Evolutionary conservation across 2,113 vertebrate genomes (phyloP).

Genomic region (Ailuropoda melanoleuca): DNA sequence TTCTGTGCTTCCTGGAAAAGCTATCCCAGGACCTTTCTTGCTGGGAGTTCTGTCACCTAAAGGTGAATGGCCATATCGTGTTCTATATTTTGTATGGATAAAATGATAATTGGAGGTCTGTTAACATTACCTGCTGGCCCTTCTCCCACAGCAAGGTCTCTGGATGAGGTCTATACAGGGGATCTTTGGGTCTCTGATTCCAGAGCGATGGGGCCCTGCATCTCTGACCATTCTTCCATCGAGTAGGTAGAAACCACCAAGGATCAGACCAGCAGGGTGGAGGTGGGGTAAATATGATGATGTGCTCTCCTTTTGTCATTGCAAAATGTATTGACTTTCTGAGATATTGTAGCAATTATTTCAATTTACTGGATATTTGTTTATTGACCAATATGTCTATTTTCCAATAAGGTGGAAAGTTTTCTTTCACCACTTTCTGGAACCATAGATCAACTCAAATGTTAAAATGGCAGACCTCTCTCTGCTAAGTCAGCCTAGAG

Average conservation of each 20-base stretch:
- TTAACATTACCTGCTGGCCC: fast-evolving
- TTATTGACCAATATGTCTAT: neutral
- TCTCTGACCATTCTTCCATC: neutral
- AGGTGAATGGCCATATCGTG: neutral
- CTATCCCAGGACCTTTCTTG: neutral
- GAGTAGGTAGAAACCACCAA: neutral
- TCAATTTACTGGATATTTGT: neutral
- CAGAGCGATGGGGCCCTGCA: neutral
- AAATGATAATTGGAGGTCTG: neutral
- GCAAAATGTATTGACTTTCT: neutral
- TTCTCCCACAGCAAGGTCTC: neutral
- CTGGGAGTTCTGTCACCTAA: neutral
- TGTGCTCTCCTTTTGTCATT: too few relatives aligned
- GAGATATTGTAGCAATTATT: neutral
- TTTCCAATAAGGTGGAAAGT: neutral
- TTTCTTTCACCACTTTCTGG: neutral
- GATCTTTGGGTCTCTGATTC: neutral
- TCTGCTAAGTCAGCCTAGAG: too few relatives aligned
- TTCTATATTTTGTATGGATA: neutral
- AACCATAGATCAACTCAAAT: neutral
- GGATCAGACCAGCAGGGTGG: too few relatives aligned
- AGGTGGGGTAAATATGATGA: too few relatives aligned
- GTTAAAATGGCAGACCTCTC: fast-evolving
- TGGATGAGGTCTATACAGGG: too few relatives aligned
- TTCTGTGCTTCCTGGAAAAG: conserved; percentile 7